These are phyloP conservation scores for Pseudolycoriella hygida DNA, from an alignment of 2,888 invertebrate species.

Conservation along the genomic window DNA sequence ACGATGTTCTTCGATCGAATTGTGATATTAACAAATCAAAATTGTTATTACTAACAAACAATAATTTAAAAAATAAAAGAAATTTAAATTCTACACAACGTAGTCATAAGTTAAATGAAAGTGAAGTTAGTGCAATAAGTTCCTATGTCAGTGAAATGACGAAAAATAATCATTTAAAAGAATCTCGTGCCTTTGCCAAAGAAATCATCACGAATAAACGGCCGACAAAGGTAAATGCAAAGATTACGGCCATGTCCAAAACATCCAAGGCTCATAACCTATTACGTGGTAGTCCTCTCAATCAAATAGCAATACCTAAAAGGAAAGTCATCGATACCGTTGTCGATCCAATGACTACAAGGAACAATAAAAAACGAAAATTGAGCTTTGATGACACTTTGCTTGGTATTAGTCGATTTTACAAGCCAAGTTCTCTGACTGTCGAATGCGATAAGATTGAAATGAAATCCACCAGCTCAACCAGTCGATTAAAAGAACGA, in stretches of 20 bases:
- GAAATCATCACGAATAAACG: neutral
- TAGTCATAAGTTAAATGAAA: neutral
- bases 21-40: constrained; percentile 2
- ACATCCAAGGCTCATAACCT: no score
- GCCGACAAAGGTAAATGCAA: neutral
- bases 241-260: neutral
- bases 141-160: constrained; percentile 1
- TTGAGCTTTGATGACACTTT: neutral
- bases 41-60: neutral
- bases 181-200: constrained; percentile 2
- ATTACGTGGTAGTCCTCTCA: neutral
- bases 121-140: neutral
- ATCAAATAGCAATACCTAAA: neutral
- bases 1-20: neutral
- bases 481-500: neutral
- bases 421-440: neutral
- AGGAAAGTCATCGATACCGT: neutral
- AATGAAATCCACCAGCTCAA: neutral
- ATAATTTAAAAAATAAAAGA: neutral
- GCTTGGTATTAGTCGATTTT: neutral
- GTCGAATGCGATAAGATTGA: neutral
- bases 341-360: neutral
- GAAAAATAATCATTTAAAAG: neutral
- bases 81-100: neutral
- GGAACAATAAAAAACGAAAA: constrained; percentile 1